A percentile compares a stretch with the other conserved stretches of the same genome.
Evolutionary conservation across 2,888 invertebrate genomes (phyloP).

Genomic region (Sceliomorpha sp.): DNA sequence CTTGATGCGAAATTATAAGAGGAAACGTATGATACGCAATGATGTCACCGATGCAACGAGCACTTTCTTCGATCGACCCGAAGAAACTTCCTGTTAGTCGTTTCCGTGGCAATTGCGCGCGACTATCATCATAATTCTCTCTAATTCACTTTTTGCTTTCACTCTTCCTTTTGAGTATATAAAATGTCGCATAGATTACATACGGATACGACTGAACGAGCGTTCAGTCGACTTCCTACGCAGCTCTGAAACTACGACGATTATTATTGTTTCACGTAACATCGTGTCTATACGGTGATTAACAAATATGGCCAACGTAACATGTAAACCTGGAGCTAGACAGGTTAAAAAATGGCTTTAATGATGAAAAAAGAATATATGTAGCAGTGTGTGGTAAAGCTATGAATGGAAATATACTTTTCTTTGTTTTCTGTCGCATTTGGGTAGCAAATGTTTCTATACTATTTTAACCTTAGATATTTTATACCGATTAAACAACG

Average conservation of each 20-base stretch:
- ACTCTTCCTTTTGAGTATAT: slow-evolving; percentile 49
- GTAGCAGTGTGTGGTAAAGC: slow-evolving; percentile 21
- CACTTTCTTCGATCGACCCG: not conserved
- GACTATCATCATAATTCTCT: slow-evolving; percentile 26
- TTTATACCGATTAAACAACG: slow-evolving; percentile 6
- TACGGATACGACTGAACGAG: slow-evolving; percentile 41
- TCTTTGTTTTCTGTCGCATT: slow-evolving; percentile 35
- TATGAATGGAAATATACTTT: slow-evolving; percentile 48
- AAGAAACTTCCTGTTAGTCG: not conserved
- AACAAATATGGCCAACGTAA: slow-evolving; percentile 24
- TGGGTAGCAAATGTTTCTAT: slow-evolving; percentile 22
- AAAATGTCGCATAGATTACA: slow-evolving; percentile 50
- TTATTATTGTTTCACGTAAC: slow-evolving; percentile 45
- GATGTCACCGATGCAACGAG: not conserved
- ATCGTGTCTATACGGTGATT: slow-evolving; percentile 27
- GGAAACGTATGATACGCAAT: slow-evolving; percentile 40
- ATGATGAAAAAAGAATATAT: slow-evolving; percentile 17
- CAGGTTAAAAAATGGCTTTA: slow-evolving; percentile 11
- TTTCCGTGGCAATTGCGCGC: slow-evolving; percentile 5
- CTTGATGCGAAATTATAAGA: slow-evolving; percentile 55
- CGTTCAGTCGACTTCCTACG: slow-evolving; percentile 45
- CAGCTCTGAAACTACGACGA: slow-evolving; percentile 46
- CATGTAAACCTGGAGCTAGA: slow-evolving; percentile 20
- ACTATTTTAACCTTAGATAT: slow-evolving; percentile 18
- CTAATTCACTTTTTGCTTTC: slow-evolving; percentile 50